Percentiles rank a stretch among this genome's conserved stretches.
phyloP scores from a whole-genome alignment of 2,888 invertebrate species.

The Perdita meconis region DNA sequence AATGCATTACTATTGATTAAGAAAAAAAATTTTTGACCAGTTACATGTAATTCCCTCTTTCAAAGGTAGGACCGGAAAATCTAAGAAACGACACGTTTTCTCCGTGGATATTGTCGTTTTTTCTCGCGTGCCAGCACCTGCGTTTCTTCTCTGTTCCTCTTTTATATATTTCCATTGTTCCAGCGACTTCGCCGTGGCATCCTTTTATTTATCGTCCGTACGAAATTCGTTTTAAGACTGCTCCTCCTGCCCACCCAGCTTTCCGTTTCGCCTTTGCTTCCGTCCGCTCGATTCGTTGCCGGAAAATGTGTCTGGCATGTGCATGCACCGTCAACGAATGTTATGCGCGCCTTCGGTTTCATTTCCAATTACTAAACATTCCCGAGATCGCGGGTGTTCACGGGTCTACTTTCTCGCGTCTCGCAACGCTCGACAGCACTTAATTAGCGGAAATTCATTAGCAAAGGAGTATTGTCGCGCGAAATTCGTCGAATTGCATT shows the following conservation, averaged over 20 bases:
- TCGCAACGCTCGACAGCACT: neutral
- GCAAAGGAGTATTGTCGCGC: neutral
- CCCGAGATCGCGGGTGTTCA: conserved; percentile 34
- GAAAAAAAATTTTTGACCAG: too few species aligned
- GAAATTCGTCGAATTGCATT: neutral
- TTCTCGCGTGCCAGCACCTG: neutral
- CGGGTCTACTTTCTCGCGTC: too few species aligned
- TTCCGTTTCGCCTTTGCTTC: conserved; percentile 44
- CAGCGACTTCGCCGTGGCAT: conserved; percentile 17
- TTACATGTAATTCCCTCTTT: too few species aligned
- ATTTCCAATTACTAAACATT: conserved; percentile 70
- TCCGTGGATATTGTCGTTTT: neutral
- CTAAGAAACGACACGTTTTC: neutral
- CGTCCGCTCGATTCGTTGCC: conserved; percentile 59
- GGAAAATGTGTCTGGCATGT: conserved; percentile 32
- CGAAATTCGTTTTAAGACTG: conserved; percentile 70
- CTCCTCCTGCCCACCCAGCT: neutral
- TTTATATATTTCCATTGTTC: conserved; percentile 16
- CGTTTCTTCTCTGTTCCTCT: neutral
- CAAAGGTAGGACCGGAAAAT: neutral
- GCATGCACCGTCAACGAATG: conserved; percentile 12
- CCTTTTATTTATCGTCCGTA: conserved; percentile 72
- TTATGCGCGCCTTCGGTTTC: conserved; percentile 23
- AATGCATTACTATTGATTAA: too few species aligned
- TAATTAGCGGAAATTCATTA: conserved; percentile 40